Base-by-base conservation (phyloP, 2,113 vertebrate species). In the Scartelaos histophorus region DNA sequence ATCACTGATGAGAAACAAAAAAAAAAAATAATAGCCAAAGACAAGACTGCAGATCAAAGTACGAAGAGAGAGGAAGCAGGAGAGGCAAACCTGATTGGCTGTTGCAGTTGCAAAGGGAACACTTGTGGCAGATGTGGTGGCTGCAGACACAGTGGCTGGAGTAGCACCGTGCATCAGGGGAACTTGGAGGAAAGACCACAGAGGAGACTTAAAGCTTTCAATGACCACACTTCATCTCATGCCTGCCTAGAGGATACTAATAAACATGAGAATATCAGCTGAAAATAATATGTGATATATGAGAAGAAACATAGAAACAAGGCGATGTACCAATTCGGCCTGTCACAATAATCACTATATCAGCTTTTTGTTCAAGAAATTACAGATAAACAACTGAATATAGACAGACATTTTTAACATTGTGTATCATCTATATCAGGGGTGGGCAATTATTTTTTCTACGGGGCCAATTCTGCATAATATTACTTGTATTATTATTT, bases 101-200 rank as follows among this genome's bases (percentile, higher is more conserved):
- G 97, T 95, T 95, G 96, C 97, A 90, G 96, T 95, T 95, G 96
- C 97, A 96, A 98, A 99, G 97, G 98, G 98, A 93, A 97, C 96
- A 97, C 96, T 98, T 97, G 97, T 97, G 96, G 96, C 97, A 94
- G 98, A 96, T 94, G 98, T 95, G 95, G 91, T 89, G 90, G 96
- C 96, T 94, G 96, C 96, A 91, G 97, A 99, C 95, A 98, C 96
- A 95, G 95, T 96, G 94, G 95, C 96, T 91, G 95, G 97, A 92
- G 95, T 95, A 96, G 96, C 97, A 95, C 96, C 96, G 96, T 99
- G 98, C 98, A 99, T 96, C 98, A 99, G 98, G 95, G 97, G 97
- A 95, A 99, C 98, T 94, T 99, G 92, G 93, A 94, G 94, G 92
- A 97, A 95, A 96, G 69, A 96, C 94, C 95, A 96, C 89, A 67